Evolutionary conservation across 2,888 invertebrate genomes (phyloP), one percentile per base, ranked within the genome.

Genomic region (Stratiomys singularior): DNA sequence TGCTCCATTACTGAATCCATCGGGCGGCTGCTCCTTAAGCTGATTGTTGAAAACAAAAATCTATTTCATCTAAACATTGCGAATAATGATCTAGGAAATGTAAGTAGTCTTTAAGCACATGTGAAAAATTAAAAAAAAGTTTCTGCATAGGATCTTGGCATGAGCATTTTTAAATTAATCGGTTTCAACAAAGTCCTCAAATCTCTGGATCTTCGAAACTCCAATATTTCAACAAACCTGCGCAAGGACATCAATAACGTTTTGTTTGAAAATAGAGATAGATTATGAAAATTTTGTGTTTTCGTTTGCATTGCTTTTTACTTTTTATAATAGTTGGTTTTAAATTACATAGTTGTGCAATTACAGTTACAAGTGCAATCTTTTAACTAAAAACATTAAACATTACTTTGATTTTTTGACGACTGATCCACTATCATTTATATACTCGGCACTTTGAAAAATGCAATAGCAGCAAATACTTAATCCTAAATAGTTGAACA

Each of bases 391-490:
- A 52, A 52, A 18, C 18, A 18, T 52, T 9, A 15, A 52, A 52
- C n/a, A 13, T 52, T 52, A 52, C 15, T 9, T 37, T 37, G 37
- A 5, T 37, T 37, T 37, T 9, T 9, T 3, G 9, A 37, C 37
- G 37, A 37, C 37, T 37, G 37, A 3, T 3, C 37, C 5, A 37
- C 5, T 28, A 27, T 69, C 66, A 28, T 66, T 76, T 44, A 85
- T 80, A 47, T 85, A 77, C 80, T 87, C 87, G 44, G 86, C 85
- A 56, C 86, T 85, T 79, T 86, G 87, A 77, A 85, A 87, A 60
- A 87, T 84, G 56, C 86, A 87, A 80, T 87, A 87, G 76, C 85
- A 85, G 77, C 85, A 86, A 76, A 86, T 82, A 18, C 83, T 83
- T 5, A 87, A 80, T 0, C 84, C 83, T 76, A 86, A 63, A 78